Percentiles rank a stretch among this genome's conserved stretches.
phyloP scores from a whole-genome alignment of 2,888 invertebrate species.

The Stenodema calcarata region DNA sequence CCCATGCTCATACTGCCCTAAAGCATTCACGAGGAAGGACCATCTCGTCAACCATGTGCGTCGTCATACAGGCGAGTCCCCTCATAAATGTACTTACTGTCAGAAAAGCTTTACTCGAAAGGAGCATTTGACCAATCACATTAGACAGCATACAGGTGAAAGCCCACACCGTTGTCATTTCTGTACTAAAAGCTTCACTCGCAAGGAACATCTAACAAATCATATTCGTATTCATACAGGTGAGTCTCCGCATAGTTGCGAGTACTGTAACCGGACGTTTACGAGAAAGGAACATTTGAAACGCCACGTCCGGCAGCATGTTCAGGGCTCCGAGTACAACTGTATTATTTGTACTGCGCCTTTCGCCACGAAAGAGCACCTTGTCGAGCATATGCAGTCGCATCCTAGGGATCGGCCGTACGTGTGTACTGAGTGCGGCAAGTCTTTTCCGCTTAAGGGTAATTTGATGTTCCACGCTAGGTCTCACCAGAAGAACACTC shows the following conservation, averaged over 20 bases:
- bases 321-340: conserved; percentile 74
- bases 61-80: conserved; percentile 77
- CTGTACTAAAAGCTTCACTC: conserved; percentile 68
- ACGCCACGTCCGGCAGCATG: conserved; percentile 70
- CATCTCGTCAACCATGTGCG: conserved; percentile 85
- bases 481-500: conserved; percentile 80
- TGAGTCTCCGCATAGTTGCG: conserved; percentile 85
- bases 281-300: conserved; percentile 86
- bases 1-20: conserved; percentile 83
- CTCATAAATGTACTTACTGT: conserved; percentile 80
- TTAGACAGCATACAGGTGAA: conserved; percentile 70
- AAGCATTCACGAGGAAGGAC: conserved; percentile 85
- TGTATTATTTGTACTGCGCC: conserved; percentile 78
- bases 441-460: conserved; percentile 56
- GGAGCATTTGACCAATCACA: conserved; percentile 78
- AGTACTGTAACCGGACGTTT: conserved; percentile 84
- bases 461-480: conserved; percentile 80
- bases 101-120: conserved; percentile 81
- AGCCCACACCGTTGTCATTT: conserved; percentile 57
- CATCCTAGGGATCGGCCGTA: conserved; percentile 83
- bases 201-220: conserved; percentile 60
- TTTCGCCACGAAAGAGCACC: conserved; percentile 76
- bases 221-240: conserved; percentile 88
- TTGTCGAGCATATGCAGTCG: conserved; percentile 77
- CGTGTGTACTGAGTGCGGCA: conserved; percentile 66